A percentile compares a stretch with the other conserved stretches of the same genome.
Conservation (phyloP, 2,797 vertebrate species). For the Poeciliopsis turneri region DNA sequence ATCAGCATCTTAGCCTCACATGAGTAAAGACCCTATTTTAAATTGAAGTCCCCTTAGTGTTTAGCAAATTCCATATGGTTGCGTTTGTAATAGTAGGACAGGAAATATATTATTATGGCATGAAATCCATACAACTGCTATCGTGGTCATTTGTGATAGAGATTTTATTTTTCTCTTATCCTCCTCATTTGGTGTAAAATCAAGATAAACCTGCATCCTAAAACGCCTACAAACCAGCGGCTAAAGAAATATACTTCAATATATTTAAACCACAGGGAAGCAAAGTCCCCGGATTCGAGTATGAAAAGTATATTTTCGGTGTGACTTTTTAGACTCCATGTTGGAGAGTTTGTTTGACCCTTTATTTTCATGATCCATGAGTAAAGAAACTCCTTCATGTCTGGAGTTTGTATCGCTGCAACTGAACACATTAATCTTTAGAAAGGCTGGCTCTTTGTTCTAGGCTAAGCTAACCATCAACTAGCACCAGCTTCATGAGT, state of each 20-base stretch:
- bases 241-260: neutral
- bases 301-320: too few relatives aligned
- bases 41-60: neutral
- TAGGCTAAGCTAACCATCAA: neutral
- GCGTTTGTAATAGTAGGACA: neutral
- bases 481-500: neutral
- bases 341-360: too few relatives aligned
- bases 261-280: too few relatives aligned
- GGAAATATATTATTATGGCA: neutral
- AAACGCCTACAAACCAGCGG: neutral
- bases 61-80: neutral
- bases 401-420: neutral
- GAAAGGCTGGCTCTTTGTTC: neutral
- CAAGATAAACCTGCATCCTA: neutral
- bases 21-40: neutral
- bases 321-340: too few relatives aligned
- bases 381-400: neutral
- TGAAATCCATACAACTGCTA: neutral
- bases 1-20: neutral
- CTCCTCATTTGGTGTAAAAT: neutral
- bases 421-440: neutral
- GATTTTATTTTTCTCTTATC: neutral
- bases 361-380: neutral
- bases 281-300: too few relatives aligned
- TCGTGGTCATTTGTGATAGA: neutral